Base-by-base conservation (phyloP, 2,113 vertebrate species). In the Polyodon spathula region DNA sequence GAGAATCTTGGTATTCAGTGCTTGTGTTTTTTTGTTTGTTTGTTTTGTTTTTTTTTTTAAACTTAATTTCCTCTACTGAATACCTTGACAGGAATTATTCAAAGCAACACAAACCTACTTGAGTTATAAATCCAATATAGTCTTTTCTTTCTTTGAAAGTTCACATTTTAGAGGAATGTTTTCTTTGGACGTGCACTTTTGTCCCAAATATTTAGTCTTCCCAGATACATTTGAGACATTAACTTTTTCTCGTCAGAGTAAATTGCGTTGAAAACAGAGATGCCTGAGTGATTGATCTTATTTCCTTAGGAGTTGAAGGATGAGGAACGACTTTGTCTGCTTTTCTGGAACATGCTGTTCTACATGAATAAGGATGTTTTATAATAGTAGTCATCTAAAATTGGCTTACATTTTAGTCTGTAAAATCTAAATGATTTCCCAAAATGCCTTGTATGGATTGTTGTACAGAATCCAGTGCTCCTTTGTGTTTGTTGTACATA, bases 201-300 rank as follows among this genome's bases (percentile, higher is more conserved):
- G 64, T 52, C 67, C 43, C 38, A 53, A 61, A 17, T 44, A 65
- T 71, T 76, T 67, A 72, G 48, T 64, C 51, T 68, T 48, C 61
- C 40, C 69, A 39, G 57, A 16, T 73, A 74, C 79, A 75, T 66
- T 66, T 38, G 27, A 63, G 56, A 57, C 70, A 71, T 72, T 76
- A 76, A 66, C 64, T 68, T 60, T 43, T 43, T 71, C 63, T 57
- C 56, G 38, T 67, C 70, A 69, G 63, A 64, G 66, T 71, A 16
- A 71, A 56, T 60, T 61, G 40, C 67, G 67, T 61, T 68, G 62
- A 60, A 64, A 41, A 54, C 6, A 46, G 4, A 17, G 10, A 42
- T 51, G 42, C 17, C 42, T 46, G 10, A 60, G 63, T 54, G 43
- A 41, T 64, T 78, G 53, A 76, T 68, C 73, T 67, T 68, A 4